These are phyloP conservation scores for Lordiphosa clarofinis DNA, from an alignment of 1,140 invertebrate species.

Conservation along the genomic window DNA sequence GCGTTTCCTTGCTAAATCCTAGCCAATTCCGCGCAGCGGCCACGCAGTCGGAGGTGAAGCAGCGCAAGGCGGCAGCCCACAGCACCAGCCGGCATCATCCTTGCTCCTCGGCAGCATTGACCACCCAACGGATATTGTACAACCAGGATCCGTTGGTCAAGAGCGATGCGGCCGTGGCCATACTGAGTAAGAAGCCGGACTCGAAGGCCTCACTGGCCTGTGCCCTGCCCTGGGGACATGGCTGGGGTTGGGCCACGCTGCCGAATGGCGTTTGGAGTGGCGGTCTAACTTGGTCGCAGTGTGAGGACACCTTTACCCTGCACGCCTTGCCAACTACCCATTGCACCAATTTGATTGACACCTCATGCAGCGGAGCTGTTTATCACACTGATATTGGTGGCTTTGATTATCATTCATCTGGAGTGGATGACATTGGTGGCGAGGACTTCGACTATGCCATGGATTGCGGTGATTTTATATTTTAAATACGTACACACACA, in stretches of 20 bases:
- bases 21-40: slow-evolving; percentile 72
- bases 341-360: slow-evolving; percentile 82
- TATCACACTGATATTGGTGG: slow-evolving; percentile 83
- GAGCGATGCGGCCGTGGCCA: slow-evolving; percentile 76
- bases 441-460: slow-evolving; percentile 84
- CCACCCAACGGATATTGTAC: slow-evolving; percentile 52
- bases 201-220: slow-evolving; percentile 77
- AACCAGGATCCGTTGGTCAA: slow-evolving; percentile 75
- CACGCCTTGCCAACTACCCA: slow-evolving; percentile 83
- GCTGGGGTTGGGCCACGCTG: slow-evolving; percentile 83
- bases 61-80: slow-evolving; percentile 57
- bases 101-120: slow-evolving; percentile 35
- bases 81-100: slow-evolving; percentile 19
- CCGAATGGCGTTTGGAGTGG: slow-evolving; percentile 84
- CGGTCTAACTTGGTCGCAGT: slow-evolving; percentile 83
- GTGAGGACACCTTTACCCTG: slow-evolving; percentile 83
- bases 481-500: slow-evolving; percentile 77
- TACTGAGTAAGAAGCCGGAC: slow-evolving; percentile 77
- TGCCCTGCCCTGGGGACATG: slow-evolving; percentile 80
- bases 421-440: slow-evolving; percentile 80
- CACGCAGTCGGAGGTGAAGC: slow-evolving; percentile 81
- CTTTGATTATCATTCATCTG: slow-evolving; percentile 81
- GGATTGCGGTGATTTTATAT: slow-evolving; percentile 84
- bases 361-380: slow-evolving; percentile 81
- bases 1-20: neutral